A percentile compares a stretch with the other conserved stretches of the same genome.
These are phyloP conservation scores for Ictalurus punctatus DNA, from an alignment of 2,113 vertebrate species.

Conservation along the genomic window DNA sequence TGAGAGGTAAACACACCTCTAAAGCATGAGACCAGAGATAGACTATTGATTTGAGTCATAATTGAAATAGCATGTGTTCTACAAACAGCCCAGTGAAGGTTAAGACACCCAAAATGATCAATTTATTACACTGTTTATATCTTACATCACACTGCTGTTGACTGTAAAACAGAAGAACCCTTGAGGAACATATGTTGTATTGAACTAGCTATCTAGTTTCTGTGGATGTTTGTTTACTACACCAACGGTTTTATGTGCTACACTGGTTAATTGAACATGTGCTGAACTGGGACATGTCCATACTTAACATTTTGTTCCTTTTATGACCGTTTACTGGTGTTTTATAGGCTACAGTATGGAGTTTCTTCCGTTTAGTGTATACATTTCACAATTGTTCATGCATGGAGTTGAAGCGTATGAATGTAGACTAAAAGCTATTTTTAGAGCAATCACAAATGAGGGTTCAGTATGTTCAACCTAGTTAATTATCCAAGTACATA, in stretches of 20 bases:
- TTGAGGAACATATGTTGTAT: not conserved
- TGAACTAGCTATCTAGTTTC: not conserved
- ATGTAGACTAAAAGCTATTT: too few relatives aligned
- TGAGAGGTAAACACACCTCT: constrained; percentile 27
- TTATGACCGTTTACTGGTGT: too few relatives aligned
- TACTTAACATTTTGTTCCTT: too few relatives aligned
- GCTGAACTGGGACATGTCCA: too few relatives aligned
- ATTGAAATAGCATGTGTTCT: constrained; percentile 9
- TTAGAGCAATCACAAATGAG: too few relatives aligned
- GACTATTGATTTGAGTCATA: constrained; percentile 9
- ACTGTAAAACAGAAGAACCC: not conserved
- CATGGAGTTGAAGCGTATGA: too few relatives aligned
- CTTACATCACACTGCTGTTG: not conserved
- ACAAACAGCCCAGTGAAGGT: not conserved
- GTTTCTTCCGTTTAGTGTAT: too few relatives aligned
- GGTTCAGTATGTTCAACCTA: too few relatives aligned
- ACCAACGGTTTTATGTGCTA: not conserved
- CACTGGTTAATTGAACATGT: not conserved
- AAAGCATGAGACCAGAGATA: not conserved
- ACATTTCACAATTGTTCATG: too few relatives aligned
- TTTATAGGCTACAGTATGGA: too few relatives aligned
- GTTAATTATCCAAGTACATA: too few relatives aligned
- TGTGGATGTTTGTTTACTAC: not conserved
- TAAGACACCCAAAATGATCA: not conserved
- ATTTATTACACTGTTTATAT: not conserved